Evolutionary conservation across 2,888 invertebrate genomes (phyloP), one percentile per base, ranked within the genome.

Genomic region (Cybosia mesomella): DNA sequence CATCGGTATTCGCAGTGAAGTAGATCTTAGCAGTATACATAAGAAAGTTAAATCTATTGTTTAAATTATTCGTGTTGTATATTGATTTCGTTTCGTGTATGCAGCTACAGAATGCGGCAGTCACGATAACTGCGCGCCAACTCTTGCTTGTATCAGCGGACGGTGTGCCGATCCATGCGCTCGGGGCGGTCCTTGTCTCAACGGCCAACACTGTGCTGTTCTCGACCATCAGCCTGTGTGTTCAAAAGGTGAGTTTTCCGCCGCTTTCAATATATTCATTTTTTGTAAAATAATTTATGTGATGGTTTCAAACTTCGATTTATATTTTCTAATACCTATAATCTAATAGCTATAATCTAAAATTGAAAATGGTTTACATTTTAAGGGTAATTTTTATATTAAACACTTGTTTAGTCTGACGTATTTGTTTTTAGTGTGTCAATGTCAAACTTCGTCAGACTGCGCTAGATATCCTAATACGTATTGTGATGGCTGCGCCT

Each of bases 111-210:
- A 97, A 87, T 98, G 98, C 92, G 95, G 96, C 71, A 96, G 96
- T 63, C 97, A 98, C 91, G 96, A 96, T 82, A 97, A 98, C 82
- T 98, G 98, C 87, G 96, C 97, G 55, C 89, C 95, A 58, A 96
- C 97, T 80, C 96, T 97, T 87, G 97, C 98, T 77, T 98, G 98
- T 89, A 95, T 98, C 82, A 96, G 96, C 86, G 96, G 97, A 24
- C 96, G 97, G 77, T 98, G 98, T 86, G 96, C 97, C 72, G 98
- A 98, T 91, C 98, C 98, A 28, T 98, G 98, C 90, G 95, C 96
- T 18, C 88, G 95, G 95, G 88, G 96, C 95, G 94, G 97, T 75
- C 98, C 98, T 2, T 98, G 98, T 87, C 92, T 96, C 34, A 91
- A 95, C 58, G 96, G 96, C 64, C 97, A 98, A 82, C 97, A 97